Evolutionary conservation across 1,140 invertebrate species (phyloP), one percentile per base, ranked within the genome.

Genomic region (Subanguina moxae): DNA sequence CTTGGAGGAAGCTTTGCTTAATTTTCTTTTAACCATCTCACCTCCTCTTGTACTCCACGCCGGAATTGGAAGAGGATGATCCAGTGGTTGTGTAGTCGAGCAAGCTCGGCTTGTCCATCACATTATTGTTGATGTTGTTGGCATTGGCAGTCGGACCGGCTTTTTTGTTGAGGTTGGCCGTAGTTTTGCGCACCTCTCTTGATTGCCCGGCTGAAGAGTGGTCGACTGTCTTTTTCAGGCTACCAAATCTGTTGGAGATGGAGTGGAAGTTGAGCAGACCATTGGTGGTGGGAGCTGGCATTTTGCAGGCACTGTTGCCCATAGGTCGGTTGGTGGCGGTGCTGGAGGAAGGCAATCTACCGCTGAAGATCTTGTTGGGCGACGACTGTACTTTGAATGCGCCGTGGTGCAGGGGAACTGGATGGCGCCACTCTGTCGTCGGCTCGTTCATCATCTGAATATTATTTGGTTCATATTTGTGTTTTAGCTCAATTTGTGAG

Each of bases 391-490:
- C 58, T 43, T 43, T 30, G 25, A 52, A 52, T 13, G 38, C 21
- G 38, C 42, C 46, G n/a, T 45, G 19, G 43, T 58, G 38, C 21
- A 27, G 19, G 27, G 25, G 7, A 17, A 23, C 9, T 65, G 62
- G 15, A 65, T 17, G 43, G 7, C n/a, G n/a, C 67, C 69, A 71
- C 62, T 71, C 69, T 30, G 48, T 15, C 17, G 48, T 25, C n/a
- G 69, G 70, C 64, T 71, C 69, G 30, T 21, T 72, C 69, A 71
- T 71, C 69, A 71, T 71, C 69, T 71, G 32, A 43, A 75, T 15
- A n/a, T n/a, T n/a, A n/a, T n/a, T n/a, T n/a, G n/a, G n/a, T n/a
- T n/a, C n/a, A n/a, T n/a, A n/a, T n/a, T n/a, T n/a, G n/a, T n/a
- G n/a, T n/a, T n/a, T n/a, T n/a, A n/a, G n/a, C n/a, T n/a, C n/a